Conservation (phyloP, 1,140 invertebrate genomes). For the Bombus waltoni region DNA sequence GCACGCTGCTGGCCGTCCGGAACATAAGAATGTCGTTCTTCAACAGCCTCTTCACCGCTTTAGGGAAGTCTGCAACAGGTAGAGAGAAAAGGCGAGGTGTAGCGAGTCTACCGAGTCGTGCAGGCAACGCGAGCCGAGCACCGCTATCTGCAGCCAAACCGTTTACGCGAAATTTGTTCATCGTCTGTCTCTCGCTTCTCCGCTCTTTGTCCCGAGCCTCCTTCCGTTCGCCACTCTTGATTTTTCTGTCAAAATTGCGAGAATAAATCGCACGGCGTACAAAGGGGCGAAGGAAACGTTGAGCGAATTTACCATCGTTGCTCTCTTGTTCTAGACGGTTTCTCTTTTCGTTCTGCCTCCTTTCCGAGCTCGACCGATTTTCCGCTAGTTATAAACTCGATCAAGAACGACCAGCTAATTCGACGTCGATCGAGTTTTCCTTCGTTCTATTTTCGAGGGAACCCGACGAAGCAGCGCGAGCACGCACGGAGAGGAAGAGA, state of each 20-base stretch:
- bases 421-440: constrained; percentile 40
- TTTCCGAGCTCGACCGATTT: not conserved
- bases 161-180: constrained; percentile 30
- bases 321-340: too few species aligned
- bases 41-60: constrained; percentile 92
- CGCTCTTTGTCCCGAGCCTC: not conserved
- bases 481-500: too few species aligned
- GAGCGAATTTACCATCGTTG: too few species aligned
- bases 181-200: not conserved
- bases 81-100: constrained; percentile 43
- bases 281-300: not conserved
- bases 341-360: too few species aligned
- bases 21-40: constrained; percentile 96
- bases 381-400: constrained; percentile 35
- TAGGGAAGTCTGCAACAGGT: constrained; percentile 89
- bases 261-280: not conserved
- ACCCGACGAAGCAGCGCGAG: not conserved
- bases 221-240: too few species aligned
- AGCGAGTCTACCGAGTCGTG: constrained; percentile 1
- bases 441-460: constrained; percentile 13
- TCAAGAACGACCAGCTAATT: constrained; percentile 54
- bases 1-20: constrained; percentile 92
- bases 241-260: not conserved
- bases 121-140: constrained; percentile 19
- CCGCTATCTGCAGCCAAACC: constrained; percentile 9